A percentile compares a stretch with the other conserved stretches of the same genome.
Conservation (phyloP, 2,797 vertebrate genomes). For the Hypotaenidia okinawae region DNA sequence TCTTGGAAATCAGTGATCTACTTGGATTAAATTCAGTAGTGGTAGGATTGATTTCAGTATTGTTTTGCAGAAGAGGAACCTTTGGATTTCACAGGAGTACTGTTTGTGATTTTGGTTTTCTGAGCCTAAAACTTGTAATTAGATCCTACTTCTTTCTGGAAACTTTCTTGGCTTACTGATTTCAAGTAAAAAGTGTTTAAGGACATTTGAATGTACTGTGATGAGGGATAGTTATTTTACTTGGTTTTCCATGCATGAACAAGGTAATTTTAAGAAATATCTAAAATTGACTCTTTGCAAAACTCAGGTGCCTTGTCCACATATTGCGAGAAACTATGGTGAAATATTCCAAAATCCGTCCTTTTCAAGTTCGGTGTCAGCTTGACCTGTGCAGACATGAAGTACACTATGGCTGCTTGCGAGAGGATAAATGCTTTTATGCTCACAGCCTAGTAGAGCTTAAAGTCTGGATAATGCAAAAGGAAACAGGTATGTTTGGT, state of each 20-base stretch:
- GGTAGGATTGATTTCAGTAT: background rate
- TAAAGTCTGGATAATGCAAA: slow-evolving; percentile 97
- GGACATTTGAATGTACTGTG: background rate
- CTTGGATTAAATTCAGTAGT: background rate
- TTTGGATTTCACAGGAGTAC: background rate
- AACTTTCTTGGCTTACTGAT: background rate
- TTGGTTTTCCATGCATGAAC: background rate
- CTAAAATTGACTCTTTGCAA: background rate
- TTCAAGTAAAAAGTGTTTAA: background rate
- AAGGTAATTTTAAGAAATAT: background rate
- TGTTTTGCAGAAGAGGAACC: background rate
- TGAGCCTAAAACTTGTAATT: background rate
- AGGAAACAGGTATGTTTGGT: slow-evolving; percentile 82
- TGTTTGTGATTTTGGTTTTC: background rate
- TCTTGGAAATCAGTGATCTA: background rate
- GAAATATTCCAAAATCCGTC: slow-evolving; percentile 93
- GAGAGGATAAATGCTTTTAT: slow-evolving; percentile 95
- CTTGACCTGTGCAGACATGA: slow-evolving; percentile 96
- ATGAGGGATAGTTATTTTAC: background rate
- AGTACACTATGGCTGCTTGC: slow-evolving; percentile 92
- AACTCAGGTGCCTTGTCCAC: slow-evolving; percentile 96
- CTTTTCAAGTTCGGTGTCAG: slow-evolving; percentile 82
- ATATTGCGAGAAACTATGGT: slow-evolving; percentile 91
- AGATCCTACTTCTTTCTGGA: background rate
- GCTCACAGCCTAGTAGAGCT: slow-evolving; percentile 96